phyloP scores from a whole-genome alignment of 2,888 invertebrate species.

The Caenorhabditis wallacei region DNA sequence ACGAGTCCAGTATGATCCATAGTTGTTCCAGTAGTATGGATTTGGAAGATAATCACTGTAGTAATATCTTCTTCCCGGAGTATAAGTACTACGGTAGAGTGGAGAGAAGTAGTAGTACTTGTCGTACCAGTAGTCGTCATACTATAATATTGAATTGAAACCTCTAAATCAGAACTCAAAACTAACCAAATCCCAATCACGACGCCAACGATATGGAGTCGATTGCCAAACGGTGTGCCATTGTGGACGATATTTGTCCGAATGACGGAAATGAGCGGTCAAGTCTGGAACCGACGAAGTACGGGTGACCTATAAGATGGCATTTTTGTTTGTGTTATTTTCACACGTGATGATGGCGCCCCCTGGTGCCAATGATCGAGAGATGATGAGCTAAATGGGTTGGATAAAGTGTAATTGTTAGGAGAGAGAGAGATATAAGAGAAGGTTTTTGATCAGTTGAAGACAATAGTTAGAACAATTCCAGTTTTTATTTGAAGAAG shows the following conservation, averaged over 20 bases:
- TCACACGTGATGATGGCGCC: conserved; percentile 44
- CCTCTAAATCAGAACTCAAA: not conserved
- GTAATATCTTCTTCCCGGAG: conserved; percentile 67
- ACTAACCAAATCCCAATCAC: conserved; percentile 75
- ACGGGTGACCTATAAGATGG: conserved; percentile 70
- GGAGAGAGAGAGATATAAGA: conserved; percentile 5
- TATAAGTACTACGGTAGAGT: conserved; percentile 71
- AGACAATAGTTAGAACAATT: conserved; percentile 1
- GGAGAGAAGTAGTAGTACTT: conserved; percentile 81
- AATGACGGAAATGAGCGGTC: conserved; percentile 73
- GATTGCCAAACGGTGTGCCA: conserved; percentile 76
- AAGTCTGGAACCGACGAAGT: conserved; percentile 77
- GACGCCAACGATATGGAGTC: conserved; percentile 76
- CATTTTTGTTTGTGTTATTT: conserved; percentile 20
- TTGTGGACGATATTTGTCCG: conserved; percentile 77
- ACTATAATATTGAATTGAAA: conserved; percentile 57
- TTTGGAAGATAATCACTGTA: conserved; percentile 79
- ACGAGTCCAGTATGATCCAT: conserved; percentile 78
- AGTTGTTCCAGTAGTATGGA: conserved; percentile 78
- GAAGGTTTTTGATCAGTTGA: conserved; percentile 50
- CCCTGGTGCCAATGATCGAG: conserved; percentile 17
- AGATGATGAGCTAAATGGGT: conserved; percentile 29
- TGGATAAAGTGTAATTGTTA: conserved; percentile 44
- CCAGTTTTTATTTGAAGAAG: not conserved
- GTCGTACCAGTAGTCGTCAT: conserved; percentile 80